Conservation (phyloP, 2,888 invertebrate species). For the Panzeria rudis region DNA sequence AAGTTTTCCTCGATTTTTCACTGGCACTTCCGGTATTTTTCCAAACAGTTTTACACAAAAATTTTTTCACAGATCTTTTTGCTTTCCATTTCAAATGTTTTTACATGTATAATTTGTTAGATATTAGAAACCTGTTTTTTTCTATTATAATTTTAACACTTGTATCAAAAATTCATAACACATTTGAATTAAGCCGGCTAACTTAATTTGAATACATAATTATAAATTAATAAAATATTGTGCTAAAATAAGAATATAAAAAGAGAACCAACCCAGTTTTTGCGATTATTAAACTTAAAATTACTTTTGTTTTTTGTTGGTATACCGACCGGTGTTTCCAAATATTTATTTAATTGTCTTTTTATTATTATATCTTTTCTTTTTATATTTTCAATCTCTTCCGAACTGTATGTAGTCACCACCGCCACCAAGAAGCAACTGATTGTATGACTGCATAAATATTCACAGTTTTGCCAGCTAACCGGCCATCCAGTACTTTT, state of each 20-base stretch:
- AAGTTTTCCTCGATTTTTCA: conserved; percentile 62
- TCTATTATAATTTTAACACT: background rate
- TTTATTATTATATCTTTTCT: background rate
- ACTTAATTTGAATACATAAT: conserved; percentile 23
- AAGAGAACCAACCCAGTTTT: conserved; percentile 28
- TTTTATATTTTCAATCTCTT: conserved; percentile 11
- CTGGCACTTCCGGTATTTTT: conserved; percentile 70
- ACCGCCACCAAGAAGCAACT: conserved; percentile 66
- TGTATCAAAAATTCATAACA: conserved; percentile 15
- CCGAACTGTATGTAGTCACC: conserved; percentile 50
- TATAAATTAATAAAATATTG: conserved; percentile 27
- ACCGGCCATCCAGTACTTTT: conserved; percentile 24
- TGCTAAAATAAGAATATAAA: background rate
- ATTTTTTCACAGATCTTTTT: conserved; percentile 1
- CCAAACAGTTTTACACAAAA: background rate
- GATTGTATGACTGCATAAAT: conserved; percentile 43
- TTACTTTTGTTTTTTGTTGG: conserved; percentile 58
- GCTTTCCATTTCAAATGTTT: background rate
- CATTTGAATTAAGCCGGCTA: conserved; percentile 32
- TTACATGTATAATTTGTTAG: background rate
- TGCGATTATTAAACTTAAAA: conserved; percentile 27
- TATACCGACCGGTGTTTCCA: conserved; percentile 59
- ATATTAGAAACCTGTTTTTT: background rate
- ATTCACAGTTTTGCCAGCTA: conserved; percentile 24
- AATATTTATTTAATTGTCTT: conserved; percentile 47